Conservation (phyloP, 2,113 vertebrate species). For the Cochlearius cochlearius region DNA sequence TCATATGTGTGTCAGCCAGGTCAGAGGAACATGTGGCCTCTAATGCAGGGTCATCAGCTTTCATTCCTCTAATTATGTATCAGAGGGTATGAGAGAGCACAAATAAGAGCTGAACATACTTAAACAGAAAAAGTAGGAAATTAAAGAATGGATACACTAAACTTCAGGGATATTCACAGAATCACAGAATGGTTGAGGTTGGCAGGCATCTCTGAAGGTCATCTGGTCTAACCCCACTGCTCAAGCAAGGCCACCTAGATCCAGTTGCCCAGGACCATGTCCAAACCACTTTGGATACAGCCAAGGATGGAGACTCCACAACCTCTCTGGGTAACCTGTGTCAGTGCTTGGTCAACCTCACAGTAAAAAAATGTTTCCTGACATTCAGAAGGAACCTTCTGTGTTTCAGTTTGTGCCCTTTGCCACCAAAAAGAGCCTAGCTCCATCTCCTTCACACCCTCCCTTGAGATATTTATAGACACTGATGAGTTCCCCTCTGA, state of each 20-base stretch:
- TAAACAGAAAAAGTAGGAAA: neutral
- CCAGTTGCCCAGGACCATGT: neutral
- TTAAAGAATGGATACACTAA: neutral
- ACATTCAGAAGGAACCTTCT: too few species aligned
- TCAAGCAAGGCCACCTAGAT: neutral
- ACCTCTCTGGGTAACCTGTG: too few species aligned
- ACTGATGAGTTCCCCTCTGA: too few species aligned
- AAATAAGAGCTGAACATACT: neutral
- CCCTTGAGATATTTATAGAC: too few species aligned
- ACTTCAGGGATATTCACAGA: neutral
- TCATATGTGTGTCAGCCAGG: neutral
- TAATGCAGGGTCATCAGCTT: neutral
- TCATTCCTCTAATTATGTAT: neutral
- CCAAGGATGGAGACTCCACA: too few species aligned
- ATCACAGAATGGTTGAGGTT: neutral
- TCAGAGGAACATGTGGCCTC: neutral
- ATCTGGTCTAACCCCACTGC: neutral
- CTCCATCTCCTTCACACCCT: too few species aligned
- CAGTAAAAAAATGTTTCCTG: too few species aligned
- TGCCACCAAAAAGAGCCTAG: too few species aligned
- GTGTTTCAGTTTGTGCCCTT: too few species aligned
- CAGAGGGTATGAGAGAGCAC: neutral
- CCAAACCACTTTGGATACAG: neutral
- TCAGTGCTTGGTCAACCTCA: too few species aligned
- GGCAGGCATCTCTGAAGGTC: neutral